Evolutionary conservation across 2,888 invertebrate species (phyloP), one percentile per base, ranked within the genome.

Genomic region (Eilema sororculum): DNA sequence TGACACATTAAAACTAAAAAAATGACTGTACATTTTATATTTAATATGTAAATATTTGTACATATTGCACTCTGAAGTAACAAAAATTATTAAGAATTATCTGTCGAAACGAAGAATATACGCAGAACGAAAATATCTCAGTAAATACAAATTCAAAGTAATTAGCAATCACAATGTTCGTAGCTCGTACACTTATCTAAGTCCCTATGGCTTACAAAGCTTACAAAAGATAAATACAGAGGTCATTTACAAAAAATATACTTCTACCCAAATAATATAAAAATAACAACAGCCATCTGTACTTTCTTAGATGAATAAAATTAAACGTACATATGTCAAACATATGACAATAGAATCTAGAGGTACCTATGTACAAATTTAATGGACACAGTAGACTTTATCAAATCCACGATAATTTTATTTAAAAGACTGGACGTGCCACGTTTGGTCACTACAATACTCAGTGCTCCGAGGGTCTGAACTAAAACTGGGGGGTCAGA

Each of bases 1-100:
- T 91, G 93, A 93, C 91, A 91, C 86, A 93, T 94, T 94, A 95
- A 91, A 95, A 94, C 94, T 94, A 95, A 94, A 86, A 93, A 95
- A 90, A 87, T 94, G 89, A 95, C 95, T 95, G 95, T 95, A 95
- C 95, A 95, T 86, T 90, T 91, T 90, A 93, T 93, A 93, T 92
- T 93, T 96, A 88, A 90, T 91, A 94, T 95, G 95, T 95, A 95
- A 96, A 96, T 96, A 96, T 96, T 96, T 96, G 96, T 96, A 96
- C 96, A 96, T 96, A 96, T 96, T 96, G 96, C 96, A 96, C 96
- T 96, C 96, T 96, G 95, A 95, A 95, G 92, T 94, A 94, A 95
- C 94, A 93, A 95, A 64, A 89, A 92, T 91, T 90, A 90, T 92
- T 93, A 91, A 91, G 90, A 91, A 90, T 91, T 87, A 91, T 91